A percentile compares a stretch with the other conserved stretches of the same genome.
phyloP scores from a whole-genome alignment of 2,797 vertebrate species.

The Ptychobarbus kaznakovi region DNA sequence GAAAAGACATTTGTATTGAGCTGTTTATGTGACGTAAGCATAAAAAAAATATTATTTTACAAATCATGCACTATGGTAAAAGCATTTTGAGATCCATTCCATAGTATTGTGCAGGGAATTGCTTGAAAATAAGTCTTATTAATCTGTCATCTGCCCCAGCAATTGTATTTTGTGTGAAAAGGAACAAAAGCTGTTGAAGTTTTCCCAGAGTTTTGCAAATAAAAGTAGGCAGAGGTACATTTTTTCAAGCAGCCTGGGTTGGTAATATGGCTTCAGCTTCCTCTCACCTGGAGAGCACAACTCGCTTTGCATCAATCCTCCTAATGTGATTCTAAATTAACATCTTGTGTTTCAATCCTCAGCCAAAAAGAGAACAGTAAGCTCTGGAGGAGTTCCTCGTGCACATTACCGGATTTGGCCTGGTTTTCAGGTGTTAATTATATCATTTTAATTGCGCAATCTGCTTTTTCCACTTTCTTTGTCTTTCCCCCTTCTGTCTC shows the following conservation, averaged over 20 bases:
- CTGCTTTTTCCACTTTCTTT: slow-evolving; percentile 49
- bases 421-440: slow-evolving; percentile 59
- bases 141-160: too few relatives aligned
- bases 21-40: background rate
- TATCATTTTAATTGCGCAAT: slow-evolving; percentile 59
- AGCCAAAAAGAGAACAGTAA: background rate
- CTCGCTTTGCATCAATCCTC: slow-evolving; percentile 18
- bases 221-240: background rate
- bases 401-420: slow-evolving; percentile 51
- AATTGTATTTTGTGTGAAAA: background rate
- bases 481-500: slow-evolving; percentile 16
- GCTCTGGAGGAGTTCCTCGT: slow-evolving; percentile 38
- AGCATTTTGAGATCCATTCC: background rate
- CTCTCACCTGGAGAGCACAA: slow-evolving; percentile 6
- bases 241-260: background rate
- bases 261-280: background rate
- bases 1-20: background rate
- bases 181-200: background rate
- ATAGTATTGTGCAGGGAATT: background rate
- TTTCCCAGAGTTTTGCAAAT: background rate
- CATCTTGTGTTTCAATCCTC: slow-evolving; percentile 28
- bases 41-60: background rate
- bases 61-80: background rate
- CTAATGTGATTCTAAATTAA: slow-evolving; percentile 22
- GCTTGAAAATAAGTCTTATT: background rate